These are phyloP conservation scores for Cydia splendana DNA, from an alignment of 1,140 invertebrate species.

Conservation along the genomic window DNA sequence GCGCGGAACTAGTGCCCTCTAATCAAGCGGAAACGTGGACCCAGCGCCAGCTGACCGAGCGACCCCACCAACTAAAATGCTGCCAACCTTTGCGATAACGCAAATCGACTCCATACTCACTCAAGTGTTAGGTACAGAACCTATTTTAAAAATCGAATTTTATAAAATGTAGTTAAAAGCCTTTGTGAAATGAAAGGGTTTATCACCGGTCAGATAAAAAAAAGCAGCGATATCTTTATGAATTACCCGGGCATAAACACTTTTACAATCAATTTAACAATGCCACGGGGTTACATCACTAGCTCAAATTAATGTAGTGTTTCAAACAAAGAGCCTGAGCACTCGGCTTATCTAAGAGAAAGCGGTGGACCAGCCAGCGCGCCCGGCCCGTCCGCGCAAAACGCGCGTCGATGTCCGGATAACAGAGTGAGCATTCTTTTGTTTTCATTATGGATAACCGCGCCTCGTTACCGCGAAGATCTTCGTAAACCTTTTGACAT, in stretches of 20 bases:
- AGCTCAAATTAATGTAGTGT: conserved; percentile 65
- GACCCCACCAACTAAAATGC: conserved; percentile 45
- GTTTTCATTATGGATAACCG: conserved; percentile 60
- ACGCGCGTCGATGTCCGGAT: conserved; percentile 56
- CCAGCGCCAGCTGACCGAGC: conserved; percentile 42
- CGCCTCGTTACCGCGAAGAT: conserved; percentile 59
- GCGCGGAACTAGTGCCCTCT: conserved; percentile 56
- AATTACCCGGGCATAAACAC: conserved; percentile 45
- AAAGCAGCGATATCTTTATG: conserved; percentile 40
- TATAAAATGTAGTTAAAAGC: not conserved
- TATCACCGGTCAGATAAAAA: conserved; percentile 39
- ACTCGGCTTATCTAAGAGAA: conserved; percentile 62
- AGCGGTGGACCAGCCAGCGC: conserved; percentile 50
- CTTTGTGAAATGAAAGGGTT: not conserved
- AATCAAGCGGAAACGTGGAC: conserved; percentile 74
- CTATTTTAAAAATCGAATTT: not conserved
- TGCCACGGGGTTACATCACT: conserved; percentile 55
- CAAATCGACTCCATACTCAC: conserved; percentile 50
- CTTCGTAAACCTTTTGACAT: conserved; percentile 73
- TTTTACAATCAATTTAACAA: conserved; percentile 65
- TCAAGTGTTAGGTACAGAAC: conserved; percentile 45
- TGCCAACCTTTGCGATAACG: conserved; percentile 48
- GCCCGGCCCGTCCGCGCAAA: conserved; percentile 44
- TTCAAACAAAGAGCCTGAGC: conserved; percentile 58
- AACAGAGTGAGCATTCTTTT: conserved; percentile 63